These are phyloP conservation scores for Phallusia fumigata DNA, from an alignment of 23 tunicate species.

Conservation along the genomic window DNA sequence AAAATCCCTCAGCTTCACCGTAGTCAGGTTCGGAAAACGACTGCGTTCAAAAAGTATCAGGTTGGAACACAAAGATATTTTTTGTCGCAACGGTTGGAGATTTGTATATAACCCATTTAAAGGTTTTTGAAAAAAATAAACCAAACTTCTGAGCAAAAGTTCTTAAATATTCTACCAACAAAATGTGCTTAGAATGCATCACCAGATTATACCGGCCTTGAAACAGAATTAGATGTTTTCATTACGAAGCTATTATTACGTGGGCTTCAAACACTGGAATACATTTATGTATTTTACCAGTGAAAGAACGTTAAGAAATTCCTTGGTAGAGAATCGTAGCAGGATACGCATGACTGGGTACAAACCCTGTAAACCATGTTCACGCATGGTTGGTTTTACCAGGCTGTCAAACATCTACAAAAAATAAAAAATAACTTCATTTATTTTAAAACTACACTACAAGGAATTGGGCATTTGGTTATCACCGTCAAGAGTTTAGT, in stretches of 20 bases:
- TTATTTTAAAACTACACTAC: not conserved
- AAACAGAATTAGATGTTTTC: too few relatives aligned
- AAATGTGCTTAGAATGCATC: too few relatives aligned
- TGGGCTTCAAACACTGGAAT: not conserved
- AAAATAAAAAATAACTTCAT: not conserved
- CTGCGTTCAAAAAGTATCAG: constrained; percentile 26
- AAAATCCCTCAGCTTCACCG: constrained; percentile 55
- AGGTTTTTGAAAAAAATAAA: too few relatives aligned
- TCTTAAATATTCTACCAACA: too few relatives aligned
- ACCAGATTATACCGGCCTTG: too few relatives aligned
- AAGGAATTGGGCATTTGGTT: not conserved
- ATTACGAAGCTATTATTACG: too few relatives aligned
- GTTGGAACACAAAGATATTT: too few relatives aligned
- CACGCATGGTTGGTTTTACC: constrained; percentile 36
- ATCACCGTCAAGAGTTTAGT: too few relatives aligned
- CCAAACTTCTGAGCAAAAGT: too few relatives aligned
- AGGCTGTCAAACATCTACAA: constrained; percentile 73
- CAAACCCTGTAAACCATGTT: constrained; percentile 30
- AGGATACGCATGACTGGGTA: constrained; percentile 68
- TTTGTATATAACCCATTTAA: too few relatives aligned
- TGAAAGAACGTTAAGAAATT: constrained; percentile 84
- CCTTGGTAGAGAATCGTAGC: constrained; percentile 80
- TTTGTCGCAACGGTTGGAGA: too few relatives aligned
- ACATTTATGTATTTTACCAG: constrained; percentile 36
- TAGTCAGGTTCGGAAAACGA: constrained; percentile 76